Evolutionary conservation across 2,113 vertebrate genomes (phyloP), one percentile per base, ranked within the genome.

Genomic region (Catharus fuscescens): DNA sequence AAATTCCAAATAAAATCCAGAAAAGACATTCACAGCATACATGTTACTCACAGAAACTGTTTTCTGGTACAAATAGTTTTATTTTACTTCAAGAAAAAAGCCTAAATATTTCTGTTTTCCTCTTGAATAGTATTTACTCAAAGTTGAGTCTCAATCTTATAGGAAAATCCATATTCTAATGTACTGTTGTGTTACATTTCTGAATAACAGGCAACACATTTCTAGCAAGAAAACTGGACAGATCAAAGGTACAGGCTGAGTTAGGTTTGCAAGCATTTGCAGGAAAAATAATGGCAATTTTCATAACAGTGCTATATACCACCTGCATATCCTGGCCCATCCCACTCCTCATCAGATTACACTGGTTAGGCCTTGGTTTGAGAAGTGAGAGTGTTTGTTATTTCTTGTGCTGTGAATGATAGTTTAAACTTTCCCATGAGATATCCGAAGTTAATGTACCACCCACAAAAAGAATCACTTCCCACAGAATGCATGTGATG

Each of bases 1-100:
- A 92, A 69, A 97, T 72, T 24, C 65, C 90, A 97, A 89, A 96
- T 21, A 95, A 62, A 92, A 26, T 34, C 59, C 65, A 53, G 24
- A 77, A 95, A 79, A 91, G 21, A 28, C 32, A 72, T 85, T 98
- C 38, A 97, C 96, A 92, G 34, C 34, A 31, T 36, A 54, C 12
- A 34, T 4, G 9, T 25, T 80, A 26, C 34, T 61, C 67, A 53
- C 23, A 73, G n/a, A 65, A 79, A 38, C 12, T 57, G 20, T 52
- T 80, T 82, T 69, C 72, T 86, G 21, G 19, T 29, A 83, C 16
- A 92, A 45, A 60, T 5, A 60, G 7, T 38, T 54, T 69, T 72
- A 48, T 65, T 59, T 77, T 25, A 54, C 8, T 32, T 36, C 59
- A 89, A 87, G 36, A 73, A 71, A 66, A 29, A 66, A 66, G 20